Conservation (phyloP, 2,888 invertebrate genomes). For the Epinotia demarniana region DNA sequence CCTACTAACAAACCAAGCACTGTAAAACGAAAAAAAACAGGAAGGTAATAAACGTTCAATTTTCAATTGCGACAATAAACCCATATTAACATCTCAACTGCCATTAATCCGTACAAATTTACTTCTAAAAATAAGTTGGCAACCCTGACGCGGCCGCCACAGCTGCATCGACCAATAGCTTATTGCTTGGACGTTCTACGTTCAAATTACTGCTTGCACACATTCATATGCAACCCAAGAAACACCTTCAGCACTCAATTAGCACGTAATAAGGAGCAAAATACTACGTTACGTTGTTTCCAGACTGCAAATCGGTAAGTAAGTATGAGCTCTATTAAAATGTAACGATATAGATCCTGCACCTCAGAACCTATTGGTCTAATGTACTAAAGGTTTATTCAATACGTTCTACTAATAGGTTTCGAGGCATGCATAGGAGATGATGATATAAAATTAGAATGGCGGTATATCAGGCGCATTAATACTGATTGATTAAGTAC, state of each 20-base stretch:
- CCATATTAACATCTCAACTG: constrained; percentile 63
- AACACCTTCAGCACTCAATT: constrained; percentile 47
- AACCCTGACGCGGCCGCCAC: constrained; percentile 72
- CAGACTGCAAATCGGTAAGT: constrained; percentile 47
- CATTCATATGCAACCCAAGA: constrained; percentile 50
- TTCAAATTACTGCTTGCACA: constrained; percentile 67
- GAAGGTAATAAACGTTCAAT: constrained; percentile 52
- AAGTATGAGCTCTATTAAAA: constrained; percentile 62
- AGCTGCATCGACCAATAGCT: constrained; percentile 79
- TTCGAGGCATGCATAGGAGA: constrained; percentile 12
- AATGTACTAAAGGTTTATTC: constrained; percentile 9
- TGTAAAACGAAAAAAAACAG: constrained; percentile 19
- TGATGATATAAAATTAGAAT: constrained; percentile 57
- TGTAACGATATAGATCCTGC: constrained; percentile 60
- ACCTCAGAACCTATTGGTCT: constrained; percentile 43
- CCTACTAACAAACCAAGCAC: constrained; percentile 6
- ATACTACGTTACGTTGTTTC: constrained; percentile 50
- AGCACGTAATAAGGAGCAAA: constrained; percentile 48
- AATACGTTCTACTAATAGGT: constrained; percentile 8
- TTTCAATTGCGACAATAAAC: constrained; percentile 70
- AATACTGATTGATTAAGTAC: constrained; percentile 46
- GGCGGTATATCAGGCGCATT: constrained; percentile 53
- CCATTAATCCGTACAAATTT: constrained; percentile 75
- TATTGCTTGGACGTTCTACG: constrained; percentile 72
- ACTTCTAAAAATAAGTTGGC: constrained; percentile 78